Evolutionary conservation across 1,140 invertebrate species (phyloP).

Genomic region (silkworm (Bombyx mori)): ASM3026992v2 NC_085131.1:1284501-1285000

Average conservation of each 20-base stretch:
- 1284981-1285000: too few species aligned
- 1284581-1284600: slow-evolving; percentile 50
- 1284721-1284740: slow-evolving; percentile 44
- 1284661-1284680: slow-evolving; percentile 43
- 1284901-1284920: too few species aligned
- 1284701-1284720: slow-evolving; percentile 55
- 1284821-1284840: too few species aligned
- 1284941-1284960: too few species aligned
- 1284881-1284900: too few species aligned
- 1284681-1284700: slow-evolving; percentile 41
- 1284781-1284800: too few species aligned
- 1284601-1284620: slow-evolving; percentile 54
- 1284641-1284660: slow-evolving; percentile 42
- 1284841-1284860: too few species aligned
- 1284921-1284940: too few species aligned
- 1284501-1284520: slow-evolving; percentile 81
- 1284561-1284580: slow-evolving; percentile 39
- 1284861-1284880: too few species aligned
- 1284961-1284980: too few species aligned
- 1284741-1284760: slow-evolving; percentile 46
- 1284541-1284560: slow-evolving; percentile 44
- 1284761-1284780: background rate
- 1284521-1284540: slow-evolving; percentile 73
- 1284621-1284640: slow-evolving; percentile 41
- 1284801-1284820: too few species aligned